phyloP scores from a whole-genome alignment of 2,113 vertebrate species.

The Cyprinodon brontotheroides region DNA sequence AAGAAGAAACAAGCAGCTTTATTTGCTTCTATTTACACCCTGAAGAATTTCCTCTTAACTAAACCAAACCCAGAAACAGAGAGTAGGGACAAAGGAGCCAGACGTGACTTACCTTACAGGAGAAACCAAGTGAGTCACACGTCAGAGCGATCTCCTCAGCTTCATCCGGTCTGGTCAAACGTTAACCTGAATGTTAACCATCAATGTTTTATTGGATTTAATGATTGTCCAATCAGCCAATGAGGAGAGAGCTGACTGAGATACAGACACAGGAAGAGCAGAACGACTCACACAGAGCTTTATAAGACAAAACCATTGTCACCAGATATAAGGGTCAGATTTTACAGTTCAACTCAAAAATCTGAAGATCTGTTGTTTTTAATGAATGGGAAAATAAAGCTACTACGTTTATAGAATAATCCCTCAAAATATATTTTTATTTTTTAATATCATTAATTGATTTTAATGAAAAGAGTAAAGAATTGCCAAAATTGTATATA shows the following conservation, averaged over 20 bases:
- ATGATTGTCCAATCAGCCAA: constrained; percentile 81
- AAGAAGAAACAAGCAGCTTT: background rate
- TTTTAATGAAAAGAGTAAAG: background rate
- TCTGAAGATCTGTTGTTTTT: background rate
- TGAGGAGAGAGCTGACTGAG: constrained; percentile 20
- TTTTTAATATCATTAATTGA: background rate
- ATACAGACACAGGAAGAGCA: constrained; percentile 40
- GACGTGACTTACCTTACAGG: constrained; percentile 61
- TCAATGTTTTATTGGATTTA: constrained; percentile 79
- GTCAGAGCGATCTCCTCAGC: constrained; percentile 34
- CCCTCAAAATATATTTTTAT: background rate
- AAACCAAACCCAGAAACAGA: background rate
- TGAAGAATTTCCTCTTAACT: background rate
- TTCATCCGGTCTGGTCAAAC: constrained; percentile 70
- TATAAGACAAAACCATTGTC: constrained; percentile 6
- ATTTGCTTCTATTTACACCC: background rate
- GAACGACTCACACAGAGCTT: background rate
- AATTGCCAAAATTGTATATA: background rate
- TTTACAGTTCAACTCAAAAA: background rate
- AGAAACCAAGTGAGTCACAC: constrained; percentile 42
- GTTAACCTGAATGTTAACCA: constrained; percentile 71
- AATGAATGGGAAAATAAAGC: background rate
- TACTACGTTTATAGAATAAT: background rate
- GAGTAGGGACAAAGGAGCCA: background rate
- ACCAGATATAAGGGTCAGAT: background rate